A percentile compares a stretch with the other conserved stretches of the same genome.
These are phyloP conservation scores for Microplitis mediator DNA, from an alignment of 1,140 invertebrate species.

Conservation along the genomic window DNA sequence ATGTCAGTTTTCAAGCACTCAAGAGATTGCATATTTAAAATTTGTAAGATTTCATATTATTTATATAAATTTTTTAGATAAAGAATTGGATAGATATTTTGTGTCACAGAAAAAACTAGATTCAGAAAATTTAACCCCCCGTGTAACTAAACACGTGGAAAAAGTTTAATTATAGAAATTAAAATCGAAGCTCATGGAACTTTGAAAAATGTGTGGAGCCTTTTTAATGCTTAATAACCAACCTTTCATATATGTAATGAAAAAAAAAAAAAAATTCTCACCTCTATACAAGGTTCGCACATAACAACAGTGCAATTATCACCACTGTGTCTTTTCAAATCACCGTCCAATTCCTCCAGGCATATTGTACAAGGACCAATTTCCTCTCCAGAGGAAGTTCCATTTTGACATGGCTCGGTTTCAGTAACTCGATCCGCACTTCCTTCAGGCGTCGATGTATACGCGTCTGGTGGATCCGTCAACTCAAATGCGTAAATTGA, in stretches of 20 bases:
- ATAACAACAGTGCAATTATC: conserved; percentile 66
- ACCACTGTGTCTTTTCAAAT: conserved; percentile 65
- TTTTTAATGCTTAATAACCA: neutral
- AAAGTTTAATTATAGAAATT: no score
- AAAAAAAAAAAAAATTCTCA: conserved; percentile 46
- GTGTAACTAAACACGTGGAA: no score
- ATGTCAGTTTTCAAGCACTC: no score
- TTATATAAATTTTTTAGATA: no score
- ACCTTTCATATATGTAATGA: neutral
- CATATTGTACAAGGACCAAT: conserved; percentile 67
- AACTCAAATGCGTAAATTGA: conserved; percentile 66
- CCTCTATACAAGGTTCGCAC: conserved; percentile 69
- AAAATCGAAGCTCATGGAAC: no score
- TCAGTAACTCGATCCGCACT: conserved; percentile 41
- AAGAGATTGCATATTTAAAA: no score
- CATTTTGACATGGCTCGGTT: conserved; percentile 43
- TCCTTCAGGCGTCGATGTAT: conserved; percentile 36
- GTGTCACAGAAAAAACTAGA: no score
- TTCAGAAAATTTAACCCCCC: no score
- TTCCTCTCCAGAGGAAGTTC: conserved; percentile 41
- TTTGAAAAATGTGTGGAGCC: neutral
- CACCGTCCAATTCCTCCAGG: conserved; percentile 67
- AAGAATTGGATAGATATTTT: no score
- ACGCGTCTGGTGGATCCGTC: conserved; percentile 53
- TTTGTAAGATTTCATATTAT: no score